phyloP scores from a whole-genome alignment of 2,113 vertebrate species.

The Coptodon rendalli region DNA sequence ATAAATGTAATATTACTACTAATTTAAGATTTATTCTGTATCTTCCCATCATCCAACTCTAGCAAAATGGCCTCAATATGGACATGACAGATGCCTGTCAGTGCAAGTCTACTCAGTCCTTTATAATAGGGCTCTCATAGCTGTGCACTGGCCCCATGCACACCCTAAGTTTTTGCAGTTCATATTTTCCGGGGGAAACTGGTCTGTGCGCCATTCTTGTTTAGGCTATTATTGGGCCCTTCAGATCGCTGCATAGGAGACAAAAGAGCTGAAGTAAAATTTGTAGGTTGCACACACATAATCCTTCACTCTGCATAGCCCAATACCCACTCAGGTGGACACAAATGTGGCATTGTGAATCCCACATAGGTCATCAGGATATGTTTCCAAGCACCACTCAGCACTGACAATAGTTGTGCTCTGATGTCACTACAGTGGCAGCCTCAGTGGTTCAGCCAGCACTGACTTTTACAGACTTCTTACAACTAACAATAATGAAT shows the following conservation, averaged over 20 bases:
- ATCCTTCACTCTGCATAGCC: neutral
- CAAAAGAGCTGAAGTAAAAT: neutral
- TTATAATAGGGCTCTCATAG: neutral
- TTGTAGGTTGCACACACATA: neutral
- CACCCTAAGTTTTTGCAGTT: neutral
- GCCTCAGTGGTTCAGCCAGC: neutral
- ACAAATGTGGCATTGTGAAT: neutral
- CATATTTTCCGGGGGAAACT: fast-evolving
- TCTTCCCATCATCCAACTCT: neutral
- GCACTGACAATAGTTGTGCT: neutral
- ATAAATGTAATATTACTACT: neutral
- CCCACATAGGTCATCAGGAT: neutral
- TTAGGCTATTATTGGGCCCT: fast-evolving
- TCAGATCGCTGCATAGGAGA: neutral
- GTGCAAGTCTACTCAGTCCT: neutral
- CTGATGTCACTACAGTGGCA: neutral
- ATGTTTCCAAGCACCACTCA: neutral
- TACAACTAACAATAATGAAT: neutral
- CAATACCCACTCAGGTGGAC: neutral
- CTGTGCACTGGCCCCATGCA: neutral
- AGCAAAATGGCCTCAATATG: neutral
- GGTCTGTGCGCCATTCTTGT: neutral
- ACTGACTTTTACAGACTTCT: neutral
- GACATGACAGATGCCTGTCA: neutral
- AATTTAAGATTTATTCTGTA: neutral